phyloP scores from a whole-genome alignment of 2,797 vertebrate species.

The Scolopax bukidnonensis region DNA sequence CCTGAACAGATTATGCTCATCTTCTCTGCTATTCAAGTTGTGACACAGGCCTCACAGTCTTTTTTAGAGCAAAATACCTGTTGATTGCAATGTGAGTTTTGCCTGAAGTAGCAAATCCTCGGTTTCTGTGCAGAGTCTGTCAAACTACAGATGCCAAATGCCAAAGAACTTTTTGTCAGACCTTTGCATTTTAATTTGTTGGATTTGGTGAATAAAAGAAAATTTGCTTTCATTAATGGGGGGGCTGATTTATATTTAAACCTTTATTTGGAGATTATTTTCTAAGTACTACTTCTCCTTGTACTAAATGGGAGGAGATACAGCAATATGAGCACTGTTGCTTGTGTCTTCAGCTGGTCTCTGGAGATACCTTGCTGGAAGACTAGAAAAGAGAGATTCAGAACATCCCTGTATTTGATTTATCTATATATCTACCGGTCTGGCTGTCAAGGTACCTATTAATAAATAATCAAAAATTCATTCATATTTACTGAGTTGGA shows the following conservation, averaged over 20 bases:
- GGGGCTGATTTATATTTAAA: background rate
- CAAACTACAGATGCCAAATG: background rate
- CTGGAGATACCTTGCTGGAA: background rate
- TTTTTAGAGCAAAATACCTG: background rate
- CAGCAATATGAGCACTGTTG: background rate
- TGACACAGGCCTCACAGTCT: background rate
- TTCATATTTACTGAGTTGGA: background rate
- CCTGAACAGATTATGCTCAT: background rate
- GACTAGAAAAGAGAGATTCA: background rate
- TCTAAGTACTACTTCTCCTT: background rate
- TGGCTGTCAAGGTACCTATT: background rate
- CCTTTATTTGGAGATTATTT: background rate
- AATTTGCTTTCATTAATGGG: background rate
- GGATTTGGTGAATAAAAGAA: background rate
- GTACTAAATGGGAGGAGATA: background rate
- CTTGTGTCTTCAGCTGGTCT: background rate
- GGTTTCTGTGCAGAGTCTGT: background rate
- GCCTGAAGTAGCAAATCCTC: background rate
- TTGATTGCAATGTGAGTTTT: background rate
- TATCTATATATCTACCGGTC: background rate
- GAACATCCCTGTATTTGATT: background rate
- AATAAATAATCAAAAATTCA: background rate
- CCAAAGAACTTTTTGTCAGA: background rate
- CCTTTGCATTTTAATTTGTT: background rate
- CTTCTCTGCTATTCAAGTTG: background rate